Base-by-base conservation (phyloP, 2,888 invertebrate genomes). In the Tribolium freemani region DNA sequence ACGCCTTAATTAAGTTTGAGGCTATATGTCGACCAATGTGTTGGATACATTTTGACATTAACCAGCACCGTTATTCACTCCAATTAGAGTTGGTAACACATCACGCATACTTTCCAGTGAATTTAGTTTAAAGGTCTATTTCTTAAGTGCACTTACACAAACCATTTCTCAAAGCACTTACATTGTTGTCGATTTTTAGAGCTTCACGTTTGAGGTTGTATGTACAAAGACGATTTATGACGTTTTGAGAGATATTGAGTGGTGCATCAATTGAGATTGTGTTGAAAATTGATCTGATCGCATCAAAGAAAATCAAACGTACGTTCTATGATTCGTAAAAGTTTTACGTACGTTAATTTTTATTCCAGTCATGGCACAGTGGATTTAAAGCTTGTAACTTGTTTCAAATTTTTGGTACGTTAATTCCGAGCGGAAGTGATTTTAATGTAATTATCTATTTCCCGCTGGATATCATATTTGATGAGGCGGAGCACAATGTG, bases 201-300 rank as follows among this genome's bases (percentile, higher is more conserved):
- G 54, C 16, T 44, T 66, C 21, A 66, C 44, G 30, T 66, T 66
- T 54, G 53, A 54, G 53, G 54, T 63, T 63, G 63, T 63, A 63
- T 66, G 66, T 45, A 45, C 54, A 66, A 67, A 48, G 48, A 57
- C 67, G 53, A 67, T 67, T 67, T 67, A 67, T 67, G 67, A 67
- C 50, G 38, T 30, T 48, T 67, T 48, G 48, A 67, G 30, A 57
- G 57, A 67, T 67, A 67, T 67, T 45, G 56, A 57, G 21, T 31
- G 67, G 48, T 57, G 57, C 56, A 31, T 67, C 67, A 57, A 48
- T 66, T 56, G 44, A 51, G 64, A 44, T 66, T 54, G 53, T 66
- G 45, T 16, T 9, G 21, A 31, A 26, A 45, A 38, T 58, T 69
- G 21, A 30, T 68, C 44, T 48, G 9, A 16, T 31, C 4, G 48